These are phyloP conservation scores for Himantopus leucocephalus DNA, from an alignment of 2,113 vertebrate genomes.

Conservation along the genomic window DNA sequence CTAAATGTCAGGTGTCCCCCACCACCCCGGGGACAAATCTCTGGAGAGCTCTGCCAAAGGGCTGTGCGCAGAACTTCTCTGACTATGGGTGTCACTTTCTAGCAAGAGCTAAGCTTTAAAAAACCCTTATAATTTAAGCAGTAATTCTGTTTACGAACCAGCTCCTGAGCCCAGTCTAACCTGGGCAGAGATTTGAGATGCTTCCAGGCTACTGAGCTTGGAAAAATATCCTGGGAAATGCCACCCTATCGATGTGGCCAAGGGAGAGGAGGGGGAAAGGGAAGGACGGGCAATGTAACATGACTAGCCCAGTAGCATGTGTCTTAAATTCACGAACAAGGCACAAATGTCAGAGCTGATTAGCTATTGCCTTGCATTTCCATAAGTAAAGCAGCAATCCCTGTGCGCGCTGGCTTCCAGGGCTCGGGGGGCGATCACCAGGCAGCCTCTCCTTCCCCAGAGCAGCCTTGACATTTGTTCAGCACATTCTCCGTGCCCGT, in stretches of 20 bases:
- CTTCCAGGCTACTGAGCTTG: not conserved
- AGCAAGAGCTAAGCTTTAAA: not conserved
- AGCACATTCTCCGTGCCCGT: not conserved
- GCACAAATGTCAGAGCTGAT: slow-evolving; percentile 16
- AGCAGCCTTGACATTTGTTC: slow-evolving; percentile 39
- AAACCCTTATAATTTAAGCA: not conserved
- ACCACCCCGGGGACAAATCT: not conserved
- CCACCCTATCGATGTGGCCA: fast-evolving
- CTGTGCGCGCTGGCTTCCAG: not conserved
- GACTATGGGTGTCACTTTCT: not conserved
- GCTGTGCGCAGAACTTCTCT: not conserved
- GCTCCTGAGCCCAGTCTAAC: not conserved
- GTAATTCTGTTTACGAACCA: not conserved
- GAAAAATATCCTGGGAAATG: not conserved
- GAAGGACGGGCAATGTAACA: not conserved
- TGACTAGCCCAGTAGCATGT: fast-evolving
- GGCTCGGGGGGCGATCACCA: not conserved
- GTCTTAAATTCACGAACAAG: not conserved
- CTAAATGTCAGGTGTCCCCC: not conserved
- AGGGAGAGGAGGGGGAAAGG: not conserved
- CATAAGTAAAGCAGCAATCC: not conserved
- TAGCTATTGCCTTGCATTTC: not conserved
- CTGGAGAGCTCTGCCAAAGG: not conserved
- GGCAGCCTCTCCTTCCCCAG: not conserved
- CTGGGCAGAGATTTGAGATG: not conserved